Percentiles rank a stretch among this genome's conserved stretches.
phyloP scores from a whole-genome alignment of 1,140 invertebrate species.

The Trissolcus basalis region DNA sequence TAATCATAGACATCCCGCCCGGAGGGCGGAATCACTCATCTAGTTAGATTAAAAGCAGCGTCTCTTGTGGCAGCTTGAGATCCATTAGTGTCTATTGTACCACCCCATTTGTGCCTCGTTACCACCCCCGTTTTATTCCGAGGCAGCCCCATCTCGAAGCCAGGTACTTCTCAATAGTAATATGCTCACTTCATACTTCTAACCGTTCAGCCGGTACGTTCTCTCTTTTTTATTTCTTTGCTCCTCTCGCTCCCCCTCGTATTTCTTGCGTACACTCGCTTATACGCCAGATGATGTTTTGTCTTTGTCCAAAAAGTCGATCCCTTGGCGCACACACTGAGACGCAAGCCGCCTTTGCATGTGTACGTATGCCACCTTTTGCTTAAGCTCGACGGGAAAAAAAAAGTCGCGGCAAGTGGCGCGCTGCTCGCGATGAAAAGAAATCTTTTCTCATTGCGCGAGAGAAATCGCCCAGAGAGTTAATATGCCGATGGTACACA shows the following conservation, averaged over 20 bases:
- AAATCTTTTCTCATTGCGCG: slow-evolving; percentile 61
- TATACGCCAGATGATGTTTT: slow-evolving; percentile 1
- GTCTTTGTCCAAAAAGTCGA: slow-evolving; percentile 16
- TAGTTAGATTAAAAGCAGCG: slow-evolving; percentile 78
- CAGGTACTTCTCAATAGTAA: slow-evolving; percentile 77
- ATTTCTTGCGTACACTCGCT: slow-evolving; percentile 11
- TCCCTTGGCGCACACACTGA: slow-evolving; percentile 1
- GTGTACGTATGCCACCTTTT: slow-evolving; percentile 48
- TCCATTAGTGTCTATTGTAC: slow-evolving; percentile 77
- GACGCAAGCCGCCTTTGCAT: slow-evolving; percentile 17
- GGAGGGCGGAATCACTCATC: too few species aligned
- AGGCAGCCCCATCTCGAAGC: slow-evolving; percentile 73
- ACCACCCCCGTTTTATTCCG: slow-evolving; percentile 64
- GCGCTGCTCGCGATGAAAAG: slow-evolving; percentile 60
- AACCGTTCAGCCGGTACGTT: slow-evolving; percentile 51
- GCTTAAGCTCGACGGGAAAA: slow-evolving; percentile 38
- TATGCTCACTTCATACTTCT: slow-evolving; percentile 76
- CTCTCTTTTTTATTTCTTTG: slow-evolving; percentile 34
- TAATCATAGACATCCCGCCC: too few species aligned
- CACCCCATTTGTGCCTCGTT: slow-evolving; percentile 73
- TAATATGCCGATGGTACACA: slow-evolving; percentile 61
- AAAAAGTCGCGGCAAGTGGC: slow-evolving; percentile 63
- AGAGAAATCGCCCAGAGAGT: slow-evolving; percentile 60
- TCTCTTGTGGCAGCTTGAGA: slow-evolving; percentile 76
- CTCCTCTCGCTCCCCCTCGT: slow-evolving; percentile 30